Percentiles rank a stretch among this genome's conserved stretches.
Evolutionary conservation across 2,888 invertebrate genomes (phyloP).

Genomic region (Apomyelois bistriatella): DNA sequence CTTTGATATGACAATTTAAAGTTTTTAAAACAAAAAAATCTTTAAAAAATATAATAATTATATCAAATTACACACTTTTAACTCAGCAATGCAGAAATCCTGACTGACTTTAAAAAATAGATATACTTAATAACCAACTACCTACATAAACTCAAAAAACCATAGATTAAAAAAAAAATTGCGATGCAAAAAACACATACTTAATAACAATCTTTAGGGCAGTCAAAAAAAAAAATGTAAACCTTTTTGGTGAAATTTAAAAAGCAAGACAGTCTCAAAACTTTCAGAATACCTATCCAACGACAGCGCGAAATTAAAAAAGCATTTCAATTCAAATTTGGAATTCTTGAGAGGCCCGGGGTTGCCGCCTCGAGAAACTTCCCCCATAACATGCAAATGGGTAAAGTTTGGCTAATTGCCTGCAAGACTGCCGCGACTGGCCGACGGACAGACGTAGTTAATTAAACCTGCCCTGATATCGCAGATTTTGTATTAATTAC

Average conservation of each 20-base stretch:
- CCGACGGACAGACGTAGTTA: slow-evolving; percentile 32
- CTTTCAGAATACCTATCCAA: not conserved
- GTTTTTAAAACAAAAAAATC: too few relatives aligned
- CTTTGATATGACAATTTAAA: too few relatives aligned
- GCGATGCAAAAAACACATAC: too few relatives aligned
- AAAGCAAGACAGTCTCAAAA: slow-evolving; percentile 24
- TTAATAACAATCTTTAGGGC: too few relatives aligned
- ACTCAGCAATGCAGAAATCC: too few relatives aligned
- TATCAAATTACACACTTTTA: too few relatives aligned
- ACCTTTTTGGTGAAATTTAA: not conserved
- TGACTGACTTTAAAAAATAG: too few relatives aligned
- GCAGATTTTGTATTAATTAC: slow-evolving; percentile 21
- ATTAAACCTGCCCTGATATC: slow-evolving; percentile 45
- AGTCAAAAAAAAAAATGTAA: too few relatives aligned
- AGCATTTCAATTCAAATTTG: slow-evolving; percentile 48
- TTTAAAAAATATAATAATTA: too few relatives aligned
- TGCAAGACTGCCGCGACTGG: slow-evolving; percentile 48
- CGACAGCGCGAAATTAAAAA: slow-evolving; percentile 46
- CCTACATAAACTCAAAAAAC: too few relatives aligned
- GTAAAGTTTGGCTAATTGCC: slow-evolving; percentile 61
- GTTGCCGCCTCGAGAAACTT: slow-evolving; percentile 49
- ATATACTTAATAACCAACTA: too few relatives aligned
- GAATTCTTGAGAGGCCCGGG: slow-evolving; percentile 40
- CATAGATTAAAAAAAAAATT: too few relatives aligned
- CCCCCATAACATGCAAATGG: slow-evolving; percentile 74